These are phyloP conservation scores for Apoda limacodes DNA, from an alignment of 2,888 invertebrate species.

Conservation along the genomic window DNA sequence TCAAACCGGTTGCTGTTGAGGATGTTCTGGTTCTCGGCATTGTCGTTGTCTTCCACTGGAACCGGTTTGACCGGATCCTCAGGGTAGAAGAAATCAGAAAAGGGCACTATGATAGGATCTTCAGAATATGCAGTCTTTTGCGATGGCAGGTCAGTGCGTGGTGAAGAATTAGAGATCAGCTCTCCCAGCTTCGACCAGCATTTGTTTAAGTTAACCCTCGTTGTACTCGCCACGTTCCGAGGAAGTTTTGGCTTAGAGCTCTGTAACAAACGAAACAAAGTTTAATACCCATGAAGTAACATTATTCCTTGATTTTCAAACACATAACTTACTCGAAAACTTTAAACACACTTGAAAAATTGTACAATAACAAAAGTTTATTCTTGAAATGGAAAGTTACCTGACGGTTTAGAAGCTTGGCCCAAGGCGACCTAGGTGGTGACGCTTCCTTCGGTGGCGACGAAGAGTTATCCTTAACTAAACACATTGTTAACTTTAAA, in stretches of 20 bases:
- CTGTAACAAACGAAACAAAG: slow-evolving; percentile 49
- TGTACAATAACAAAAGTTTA: no score
- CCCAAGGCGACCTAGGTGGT: slow-evolving; percentile 68
- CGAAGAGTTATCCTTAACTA: slow-evolving; percentile 57
- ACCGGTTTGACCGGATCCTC: slow-evolving; percentile 52
- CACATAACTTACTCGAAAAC: no score
- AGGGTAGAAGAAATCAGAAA: slow-evolving; percentile 54
- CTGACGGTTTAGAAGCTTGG: slow-evolving; percentile 67
- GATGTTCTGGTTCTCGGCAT: slow-evolving; percentile 59
- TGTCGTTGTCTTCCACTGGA: slow-evolving; percentile 50
- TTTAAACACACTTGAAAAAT: no score
- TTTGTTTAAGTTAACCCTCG: slow-evolving; percentile 73
- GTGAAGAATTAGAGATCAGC: slow-evolving; percentile 57
- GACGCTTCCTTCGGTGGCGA: slow-evolving; percentile 52
- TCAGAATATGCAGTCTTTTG: slow-evolving; percentile 57
- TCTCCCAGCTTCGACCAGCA: slow-evolving; percentile 75
- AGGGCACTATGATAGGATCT: slow-evolving; percentile 51
- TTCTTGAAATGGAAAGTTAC: slow-evolving; percentile 35
- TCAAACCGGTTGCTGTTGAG: slow-evolving; percentile 50
- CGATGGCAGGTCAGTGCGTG: slow-evolving; percentile 58
- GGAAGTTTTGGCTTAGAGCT: slow-evolving; percentile 68
- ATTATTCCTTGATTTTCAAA: no score
- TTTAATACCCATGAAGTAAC: no score
- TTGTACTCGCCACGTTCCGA: slow-evolving; percentile 64
- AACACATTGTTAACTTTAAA: slow-evolving; percentile 70